Percentiles rank a stretch among this genome's conserved stretches.
Conservation (phyloP, 2,888 invertebrate genomes). For the Epistrophella euchroma region DNA sequence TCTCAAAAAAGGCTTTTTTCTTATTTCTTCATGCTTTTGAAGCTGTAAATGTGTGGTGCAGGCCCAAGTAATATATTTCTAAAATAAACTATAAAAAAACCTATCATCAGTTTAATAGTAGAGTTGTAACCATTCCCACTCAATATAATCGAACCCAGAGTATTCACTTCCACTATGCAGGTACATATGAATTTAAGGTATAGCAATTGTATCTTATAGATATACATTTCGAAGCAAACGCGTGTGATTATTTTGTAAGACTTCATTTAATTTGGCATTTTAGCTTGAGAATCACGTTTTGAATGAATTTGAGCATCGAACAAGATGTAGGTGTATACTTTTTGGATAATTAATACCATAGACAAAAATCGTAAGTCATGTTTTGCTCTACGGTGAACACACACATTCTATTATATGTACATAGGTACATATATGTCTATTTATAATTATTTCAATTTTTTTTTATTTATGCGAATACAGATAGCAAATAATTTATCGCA, state of each 20-base stretch:
- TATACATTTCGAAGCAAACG: background rate
- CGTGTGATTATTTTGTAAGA: constrained; percentile 35
- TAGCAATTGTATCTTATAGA: background rate
- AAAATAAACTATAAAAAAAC: background rate
- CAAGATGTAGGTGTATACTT: constrained; percentile 39
- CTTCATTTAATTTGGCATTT: constrained; percentile 33
- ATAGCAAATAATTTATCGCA: constrained; percentile 10
- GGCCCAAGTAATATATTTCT: background rate
- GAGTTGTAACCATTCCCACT: constrained; percentile 28
- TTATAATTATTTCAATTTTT: constrained; percentile 30
- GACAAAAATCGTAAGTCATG: constrained; percentile 23
- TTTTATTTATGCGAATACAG: background rate
- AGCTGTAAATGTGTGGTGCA: background rate
- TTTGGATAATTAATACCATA: constrained; percentile 33
- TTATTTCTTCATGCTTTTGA: background rate
- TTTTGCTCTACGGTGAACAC: background rate
- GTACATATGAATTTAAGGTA: background rate
- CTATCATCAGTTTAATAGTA: constrained; percentile 22
- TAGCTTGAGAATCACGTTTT: constrained; percentile 29
- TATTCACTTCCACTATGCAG: background rate
- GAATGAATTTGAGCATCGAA: constrained; percentile 27
- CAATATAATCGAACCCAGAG: constrained; percentile 11
- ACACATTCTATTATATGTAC: background rate
- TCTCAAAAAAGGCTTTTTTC: background rate
- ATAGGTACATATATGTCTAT: background rate